Evolutionary conservation across 2,888 invertebrate genomes (phyloP).

Genomic region (Caenorhabditis doughertyi): DNA sequence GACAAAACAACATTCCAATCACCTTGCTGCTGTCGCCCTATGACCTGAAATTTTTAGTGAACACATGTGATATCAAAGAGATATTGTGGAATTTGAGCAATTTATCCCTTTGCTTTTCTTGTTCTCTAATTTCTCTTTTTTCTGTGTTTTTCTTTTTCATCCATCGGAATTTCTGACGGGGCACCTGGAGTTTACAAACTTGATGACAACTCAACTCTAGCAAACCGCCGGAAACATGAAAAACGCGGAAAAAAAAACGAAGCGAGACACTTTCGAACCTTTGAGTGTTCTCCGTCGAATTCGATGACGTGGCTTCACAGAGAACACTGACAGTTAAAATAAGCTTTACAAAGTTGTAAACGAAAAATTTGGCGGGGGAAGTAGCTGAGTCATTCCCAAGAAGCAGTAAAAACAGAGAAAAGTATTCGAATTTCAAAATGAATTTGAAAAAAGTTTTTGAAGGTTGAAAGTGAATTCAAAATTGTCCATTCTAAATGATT

Average conservation of each 20-base stretch:
- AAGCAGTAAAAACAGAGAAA: not conserved
- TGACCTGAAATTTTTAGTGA: slow-evolving; percentile 16
- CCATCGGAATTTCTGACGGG: slow-evolving; percentile 4
- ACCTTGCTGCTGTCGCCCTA: not conserved
- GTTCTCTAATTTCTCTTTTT: slow-evolving; percentile 18
- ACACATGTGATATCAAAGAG: slow-evolving; percentile 49
- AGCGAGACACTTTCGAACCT: slow-evolving; percentile 20
- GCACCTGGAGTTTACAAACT: slow-evolving; percentile 42
- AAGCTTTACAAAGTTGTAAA: slow-evolving; percentile 4
- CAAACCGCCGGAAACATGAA: slow-evolving; percentile 43
- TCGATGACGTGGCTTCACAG: slow-evolving; percentile 8
- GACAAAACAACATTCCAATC: slow-evolving; percentile 18
- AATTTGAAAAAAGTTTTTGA: not conserved
- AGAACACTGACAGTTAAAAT: not conserved
- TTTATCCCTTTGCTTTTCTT: slow-evolving; percentile 7
- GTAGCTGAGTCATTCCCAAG: not conserved
- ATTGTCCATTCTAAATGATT: no score
- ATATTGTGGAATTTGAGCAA: slow-evolving; percentile 50
- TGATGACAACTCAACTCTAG: slow-evolving; percentile 23
- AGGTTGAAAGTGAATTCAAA: not conserved
- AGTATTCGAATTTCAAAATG: slow-evolving; percentile 2
- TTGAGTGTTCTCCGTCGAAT: slow-evolving; percentile 11
- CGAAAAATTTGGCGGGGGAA: not conserved
- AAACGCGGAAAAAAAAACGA: slow-evolving; percentile 19
- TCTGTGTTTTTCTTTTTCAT: slow-evolving; percentile 19